These are phyloP conservation scores for Hydropsyche betteni DNA, from an alignment of 2,888 invertebrate genomes.

Conservation along the genomic window DNA sequence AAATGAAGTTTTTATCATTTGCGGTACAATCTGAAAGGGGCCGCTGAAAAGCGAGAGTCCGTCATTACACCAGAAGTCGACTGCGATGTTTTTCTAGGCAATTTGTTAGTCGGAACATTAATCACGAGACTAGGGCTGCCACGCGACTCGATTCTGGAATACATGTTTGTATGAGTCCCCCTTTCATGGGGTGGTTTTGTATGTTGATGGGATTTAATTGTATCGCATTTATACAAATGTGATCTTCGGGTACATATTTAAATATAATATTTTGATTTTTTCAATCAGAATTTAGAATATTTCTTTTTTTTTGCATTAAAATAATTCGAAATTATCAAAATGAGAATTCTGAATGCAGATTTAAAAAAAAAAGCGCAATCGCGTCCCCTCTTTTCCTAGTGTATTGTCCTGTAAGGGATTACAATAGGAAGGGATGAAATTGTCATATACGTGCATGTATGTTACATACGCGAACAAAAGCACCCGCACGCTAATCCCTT, in stretches of 20 bases:
- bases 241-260: no score
- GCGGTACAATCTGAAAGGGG: constrained; percentile 4
- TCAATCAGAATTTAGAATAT: not conserved
- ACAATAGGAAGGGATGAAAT: constrained; percentile 36
- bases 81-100: constrained; percentile 50
- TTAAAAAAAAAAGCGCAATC: no score
- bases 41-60: constrained; percentile 24
- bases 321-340: not conserved
- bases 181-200: constrained; percentile 2
- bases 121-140: constrained; percentile 43
- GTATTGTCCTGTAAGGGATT: constrained; percentile 36
- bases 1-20: constrained; percentile 31
- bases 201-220: not conserved
- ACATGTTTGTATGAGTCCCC: no score
- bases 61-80: constrained; percentile 34
- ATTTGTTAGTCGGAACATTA: constrained; percentile 51
- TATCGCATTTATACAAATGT: no score
- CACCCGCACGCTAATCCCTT: constrained; percentile 17
- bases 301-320: not conserved
- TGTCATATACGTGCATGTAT: constrained; percentile 33
- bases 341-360: not conserved
- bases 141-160: constrained; percentile 13
- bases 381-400: not conserved
- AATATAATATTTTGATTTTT: no score
- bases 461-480: constrained; percentile 8